Base-by-base conservation (phyloP, 2,113 vertebrate species). In the Melanerpes aurifrons region DNA sequence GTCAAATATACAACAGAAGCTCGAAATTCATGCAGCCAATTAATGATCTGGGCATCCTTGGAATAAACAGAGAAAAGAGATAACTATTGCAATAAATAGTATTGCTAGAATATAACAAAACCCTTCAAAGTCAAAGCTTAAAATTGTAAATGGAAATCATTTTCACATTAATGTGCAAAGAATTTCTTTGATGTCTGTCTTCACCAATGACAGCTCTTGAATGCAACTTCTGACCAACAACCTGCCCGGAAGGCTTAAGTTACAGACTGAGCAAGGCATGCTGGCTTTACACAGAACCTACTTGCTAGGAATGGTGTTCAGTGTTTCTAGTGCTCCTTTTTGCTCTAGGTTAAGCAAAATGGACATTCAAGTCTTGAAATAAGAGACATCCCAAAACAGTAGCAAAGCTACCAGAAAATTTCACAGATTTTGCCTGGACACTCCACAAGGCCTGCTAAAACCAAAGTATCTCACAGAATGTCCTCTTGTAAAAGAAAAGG, bases 11-110 rank as follows among this genome's bases (percentile, higher is more conserved):
- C 98, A 78, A 99, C 97, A 76, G 98, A 98, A 37, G 86, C 93
- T 31, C 99, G 97, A 73, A 99, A 98, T 75, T 99, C 99, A 21
- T 98, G 98, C 13, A 99, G 97, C 99, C 99, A 99, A 83, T 96
- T 99, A 93, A 99, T 98, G 92, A 99, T 98, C 96, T 99, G 99
- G 35, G 97, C 98, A 93, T 99, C 99, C 99, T 99, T 90, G 85
- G 96, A 86, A 87, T 7, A 92, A 93, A 70, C 22, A 96, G 82
- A 95, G 71, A 85, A 84, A 83, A 21, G 0, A 74, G 25, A 0
- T 59, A 76, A 61, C 6, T 68, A 58, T 29, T 80, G 75, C 25
- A 86, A 75, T 43, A 82, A 53, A 40, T 7, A 57, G n/a, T 81
- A 64, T 15, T 64, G 74, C 14, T 72, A 69, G 45, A 64, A 92